Evolutionary conservation across 2,797 vertebrate genomes (phyloP).

Genomic region (Triplophysa bombifrons): DNA sequence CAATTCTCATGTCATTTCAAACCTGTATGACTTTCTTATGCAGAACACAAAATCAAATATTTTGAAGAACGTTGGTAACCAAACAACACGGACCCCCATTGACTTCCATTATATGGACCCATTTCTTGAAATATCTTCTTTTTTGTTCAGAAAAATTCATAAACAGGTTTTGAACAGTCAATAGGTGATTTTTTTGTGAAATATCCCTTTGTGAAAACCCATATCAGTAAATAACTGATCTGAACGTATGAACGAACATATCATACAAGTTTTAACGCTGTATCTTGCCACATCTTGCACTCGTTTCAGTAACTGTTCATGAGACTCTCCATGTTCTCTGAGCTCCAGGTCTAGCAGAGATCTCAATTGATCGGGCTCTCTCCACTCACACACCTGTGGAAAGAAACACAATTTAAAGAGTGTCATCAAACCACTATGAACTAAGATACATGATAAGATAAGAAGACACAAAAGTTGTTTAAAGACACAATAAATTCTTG

Average conservation of each 20-base stretch:
- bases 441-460: conserved; percentile 13
- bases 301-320: conserved; percentile 75
- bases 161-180: too few relatives aligned
- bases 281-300: conserved; percentile 82
- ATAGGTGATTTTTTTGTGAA: too few relatives aligned
- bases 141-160: too few relatives aligned
- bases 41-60: too few relatives aligned
- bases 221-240: background rate
- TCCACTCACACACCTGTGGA: conserved; percentile 86
- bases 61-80: too few relatives aligned
- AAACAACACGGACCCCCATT: too few relatives aligned
- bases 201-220: too few relatives aligned
- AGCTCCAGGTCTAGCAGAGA: conserved; percentile 84
- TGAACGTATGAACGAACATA: background rate
- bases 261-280: conserved; percentile 86
- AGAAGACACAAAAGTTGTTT: background rate
- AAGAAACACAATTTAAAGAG: background rate
- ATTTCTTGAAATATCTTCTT: too few relatives aligned
- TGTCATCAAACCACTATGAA: background rate
- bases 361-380: conserved; percentile 79
- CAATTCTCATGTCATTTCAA: too few relatives aligned
- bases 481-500: background rate
- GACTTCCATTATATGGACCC: too few relatives aligned
- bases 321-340: conserved; percentile 74
- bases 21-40: too few relatives aligned